A percentile compares a stretch with the other conserved stretches of the same genome.
These are phyloP conservation scores for Myotis findleyi DNA, from an alignment of 2,797 vertebrate genomes.

Conservation along the genomic window DNA sequence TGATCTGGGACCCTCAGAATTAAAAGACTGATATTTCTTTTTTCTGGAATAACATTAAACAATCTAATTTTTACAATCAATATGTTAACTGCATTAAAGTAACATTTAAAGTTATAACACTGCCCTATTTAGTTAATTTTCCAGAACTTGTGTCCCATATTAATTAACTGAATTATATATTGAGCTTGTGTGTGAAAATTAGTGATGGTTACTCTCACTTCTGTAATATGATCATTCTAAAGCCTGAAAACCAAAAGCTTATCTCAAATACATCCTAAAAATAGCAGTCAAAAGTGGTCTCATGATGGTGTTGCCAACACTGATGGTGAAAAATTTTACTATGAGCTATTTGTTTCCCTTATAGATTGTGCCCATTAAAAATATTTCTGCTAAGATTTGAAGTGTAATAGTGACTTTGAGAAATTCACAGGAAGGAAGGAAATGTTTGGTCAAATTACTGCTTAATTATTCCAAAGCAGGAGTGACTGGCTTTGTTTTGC, in stretches of 20 bases:
- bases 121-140: neutral
- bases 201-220: neutral
- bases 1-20: neutral
- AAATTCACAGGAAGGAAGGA: conserved; percentile 87
- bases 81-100: conserved; percentile 2
- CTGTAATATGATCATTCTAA: conserved; percentile 49
- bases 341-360: conserved; percentile 70
- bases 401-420: conserved; percentile 85
- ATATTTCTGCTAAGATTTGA: conserved; percentile 71
- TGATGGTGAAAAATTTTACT: conserved; percentile 65
- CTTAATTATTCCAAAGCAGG: conserved; percentile 88
- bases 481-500: conserved; percentile 91
- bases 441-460: conserved; percentile 89
- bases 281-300: conserved; percentile 58
- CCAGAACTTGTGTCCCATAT: neutral
- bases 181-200: neutral
- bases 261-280: conserved; percentile 66
- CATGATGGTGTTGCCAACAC: conserved; percentile 39
- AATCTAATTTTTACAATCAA: neutral
- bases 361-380: conserved; percentile 65
- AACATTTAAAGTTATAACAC: neutral
- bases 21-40: neutral
- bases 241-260: conserved; percentile 65
- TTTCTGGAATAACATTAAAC: neutral
- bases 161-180: neutral